A percentile compares a stretch with the other conserved stretches of the same genome.
These are phyloP conservation scores for Platerodrilus igneus DNA, from an alignment of 2,888 invertebrate genomes.

Conservation along the genomic window DNA sequence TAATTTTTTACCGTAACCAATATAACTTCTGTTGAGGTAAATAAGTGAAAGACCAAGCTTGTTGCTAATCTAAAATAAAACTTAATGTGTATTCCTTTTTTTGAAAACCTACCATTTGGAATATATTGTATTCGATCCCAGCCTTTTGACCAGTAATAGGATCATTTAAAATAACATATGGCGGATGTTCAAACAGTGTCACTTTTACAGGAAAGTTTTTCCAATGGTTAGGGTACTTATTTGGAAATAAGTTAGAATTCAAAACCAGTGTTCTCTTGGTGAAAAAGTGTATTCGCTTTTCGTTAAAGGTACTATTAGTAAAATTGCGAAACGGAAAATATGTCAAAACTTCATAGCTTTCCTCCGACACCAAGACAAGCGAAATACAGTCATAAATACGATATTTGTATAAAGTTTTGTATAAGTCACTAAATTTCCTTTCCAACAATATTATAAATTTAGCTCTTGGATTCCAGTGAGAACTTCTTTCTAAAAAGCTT, in stretches of 20 bases:
- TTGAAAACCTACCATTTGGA: slow-evolving; percentile 8
- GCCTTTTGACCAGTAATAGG: neutral
- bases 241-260: slow-evolving; percentile 5
- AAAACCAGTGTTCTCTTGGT: slow-evolving; percentile 1
- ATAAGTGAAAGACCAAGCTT: slow-evolving; percentile 2
- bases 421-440: neutral
- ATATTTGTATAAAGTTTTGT: neutral
- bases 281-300: too few species aligned
- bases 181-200: slow-evolving; percentile 6
- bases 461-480: slow-evolving; percentile 14
- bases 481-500: neutral
- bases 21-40: neutral
- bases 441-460: slow-evolving; percentile 10
- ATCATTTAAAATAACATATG: slow-evolving; percentile 4
- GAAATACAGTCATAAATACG: slow-evolving; percentile 3
- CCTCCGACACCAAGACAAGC: neutral
- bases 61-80: slow-evolving; percentile 2
- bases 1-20: slow-evolving; percentile 3
- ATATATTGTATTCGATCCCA: slow-evolving; percentile 9
- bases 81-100: neutral
- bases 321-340: slow-evolving; percentile 11
- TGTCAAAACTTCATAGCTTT: slow-evolving; percentile 2
- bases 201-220: slow-evolving; percentile 1
- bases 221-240: slow-evolving; percentile 9
- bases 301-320: neutral